Evolutionary conservation across 2,888 invertebrate genomes (phyloP), one percentile per base, ranked within the genome.

Genomic region (Standfussiana lucernea): DNA sequence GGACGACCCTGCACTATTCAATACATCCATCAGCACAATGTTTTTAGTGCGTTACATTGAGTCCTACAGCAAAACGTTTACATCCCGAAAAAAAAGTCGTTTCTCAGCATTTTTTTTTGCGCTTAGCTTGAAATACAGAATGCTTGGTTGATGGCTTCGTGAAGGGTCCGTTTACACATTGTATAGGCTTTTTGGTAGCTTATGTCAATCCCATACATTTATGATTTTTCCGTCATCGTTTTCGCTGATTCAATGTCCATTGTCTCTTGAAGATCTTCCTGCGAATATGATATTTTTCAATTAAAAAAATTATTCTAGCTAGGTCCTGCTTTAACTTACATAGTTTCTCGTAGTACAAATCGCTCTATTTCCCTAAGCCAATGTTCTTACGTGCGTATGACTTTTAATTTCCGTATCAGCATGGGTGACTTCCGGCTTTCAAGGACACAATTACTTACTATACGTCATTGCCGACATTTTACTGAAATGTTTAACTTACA

Each of bases 321-420:
- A 40, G 59, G 28, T 40, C 2, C 28, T 28, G 50, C 32, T 73
- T 42, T 15, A 75, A 76, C 62, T 40, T 37, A 47, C 50, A 64
- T 64, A 67, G 80, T 82, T 74, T 28, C n/a, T 45, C n/a, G 62
- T 37, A 64, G 61, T 68, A 70, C 28, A 64, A 85, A 73, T 82
- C 56, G 69, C 45, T 71, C 65, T 64, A 84, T 87, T 85, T 80
- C 80, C 68, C 59, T n/a, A 45, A 28, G 47, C 70, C 79, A 64
- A 64, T 69, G 47, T 67, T 84, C 72, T 84, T 72, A 75, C 83
- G 50, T 65, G 62, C 67, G 62, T 77, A 71, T 70, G 76, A 69
- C 56, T 83, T 85, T 82, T 80, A 86, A 86, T 87, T 87, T 87
- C 85, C 86, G 85, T 80, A 73, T 74, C 73, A 62, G 79, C 56